A percentile compares a stretch with the other conserved stretches of the same genome.
Conservation (phyloP, 2,797 vertebrate species). For the Hozukius guyotensis region DNA sequence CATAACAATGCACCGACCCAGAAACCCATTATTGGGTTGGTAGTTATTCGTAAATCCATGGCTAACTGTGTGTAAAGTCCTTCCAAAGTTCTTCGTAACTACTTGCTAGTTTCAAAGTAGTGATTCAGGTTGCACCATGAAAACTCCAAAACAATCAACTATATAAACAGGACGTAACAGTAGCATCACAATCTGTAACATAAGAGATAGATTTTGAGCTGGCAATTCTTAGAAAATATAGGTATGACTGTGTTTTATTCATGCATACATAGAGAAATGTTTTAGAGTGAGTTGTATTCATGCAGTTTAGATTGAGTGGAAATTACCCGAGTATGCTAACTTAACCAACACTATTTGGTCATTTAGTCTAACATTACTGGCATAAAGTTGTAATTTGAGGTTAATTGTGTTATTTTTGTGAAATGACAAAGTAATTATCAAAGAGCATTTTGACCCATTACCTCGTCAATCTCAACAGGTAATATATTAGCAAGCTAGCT, state of each 20-base stretch:
- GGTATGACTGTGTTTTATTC: too few relatives aligned
- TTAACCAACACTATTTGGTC: neutral
- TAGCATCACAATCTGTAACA: too few relatives aligned
- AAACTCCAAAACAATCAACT: neutral
- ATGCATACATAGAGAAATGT: neutral
- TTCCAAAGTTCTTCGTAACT: neutral
- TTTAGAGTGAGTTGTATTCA: neutral
- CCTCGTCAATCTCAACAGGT: neutral
- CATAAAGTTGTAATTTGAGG: too few relatives aligned
- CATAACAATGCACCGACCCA: rapidly evolving
- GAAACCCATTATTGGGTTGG: neutral
- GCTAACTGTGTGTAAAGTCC: neutral
- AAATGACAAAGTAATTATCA: too few relatives aligned
- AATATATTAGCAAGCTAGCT: neutral
- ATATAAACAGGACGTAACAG: neutral
- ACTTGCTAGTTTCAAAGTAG: neutral
- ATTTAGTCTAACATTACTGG: too few relatives aligned
- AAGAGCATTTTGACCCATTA: neutral
- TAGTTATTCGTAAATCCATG: neutral
- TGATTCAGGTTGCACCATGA: neutral
- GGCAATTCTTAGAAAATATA: neutral
- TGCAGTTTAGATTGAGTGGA: too few relatives aligned
- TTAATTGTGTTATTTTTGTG: too few relatives aligned
- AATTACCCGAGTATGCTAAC: neutral
- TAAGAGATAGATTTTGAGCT: neutral